Evolutionary conservation across 2,113 vertebrate genomes (phyloP).

Genomic region (Thunnus thynnus): DNA sequence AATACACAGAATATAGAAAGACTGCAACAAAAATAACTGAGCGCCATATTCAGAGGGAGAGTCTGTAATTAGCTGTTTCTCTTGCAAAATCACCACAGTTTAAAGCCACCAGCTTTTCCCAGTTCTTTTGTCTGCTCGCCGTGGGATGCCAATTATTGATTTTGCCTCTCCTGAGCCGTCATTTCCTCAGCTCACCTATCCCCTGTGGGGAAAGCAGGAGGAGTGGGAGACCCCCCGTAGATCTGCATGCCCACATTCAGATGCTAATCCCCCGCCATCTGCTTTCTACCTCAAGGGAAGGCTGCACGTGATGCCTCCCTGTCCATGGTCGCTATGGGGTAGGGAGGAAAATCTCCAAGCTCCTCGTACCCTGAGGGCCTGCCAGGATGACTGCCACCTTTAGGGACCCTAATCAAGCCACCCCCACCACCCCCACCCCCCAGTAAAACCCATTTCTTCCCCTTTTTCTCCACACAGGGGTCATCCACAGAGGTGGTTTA

Average conservation of each 20-base stretch:
- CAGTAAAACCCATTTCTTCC: background rate
- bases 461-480: conserved; percentile 10
- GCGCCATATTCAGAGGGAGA: background rate
- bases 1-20: background rate
- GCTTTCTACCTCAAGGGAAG: conserved; percentile 48
- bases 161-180: conserved; percentile 30
- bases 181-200: conserved; percentile 54
- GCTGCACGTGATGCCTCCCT: conserved; percentile 23
- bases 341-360: conserved; percentile 36
- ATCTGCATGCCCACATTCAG: conserved; percentile 55
- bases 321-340: background rate
- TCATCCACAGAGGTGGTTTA: conserved; percentile 18
- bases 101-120: conserved; percentile 55
- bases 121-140: conserved; percentile 1
- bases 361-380: conserved; percentile 25
- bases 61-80: conserved; percentile 30
- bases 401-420: background rate
- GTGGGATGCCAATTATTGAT: conserved; percentile 60
- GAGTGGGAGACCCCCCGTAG: conserved; percentile 31
- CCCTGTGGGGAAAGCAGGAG: conserved; percentile 28
- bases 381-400: conserved; percentile 39
- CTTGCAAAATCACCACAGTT: background rate
- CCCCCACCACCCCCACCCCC: background rate
- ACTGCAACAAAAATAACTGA: background rate
- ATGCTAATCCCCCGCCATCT: conserved; percentile 79